Conservation (phyloP, 2,888 invertebrate genomes). For the Lottia scabra region DNA sequence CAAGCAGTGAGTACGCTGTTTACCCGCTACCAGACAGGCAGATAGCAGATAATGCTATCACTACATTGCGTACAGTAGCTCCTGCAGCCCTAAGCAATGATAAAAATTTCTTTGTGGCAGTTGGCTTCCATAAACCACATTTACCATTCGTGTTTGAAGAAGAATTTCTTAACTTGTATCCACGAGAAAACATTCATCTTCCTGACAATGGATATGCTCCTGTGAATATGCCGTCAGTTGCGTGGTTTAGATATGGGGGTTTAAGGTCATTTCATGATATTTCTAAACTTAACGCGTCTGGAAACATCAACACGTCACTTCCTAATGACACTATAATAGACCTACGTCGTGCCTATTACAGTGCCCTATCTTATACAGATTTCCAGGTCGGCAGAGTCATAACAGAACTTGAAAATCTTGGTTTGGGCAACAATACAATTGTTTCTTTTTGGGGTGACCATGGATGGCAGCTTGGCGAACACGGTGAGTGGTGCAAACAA, state of each 20-base stretch:
- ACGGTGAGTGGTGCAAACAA: conserved; percentile 42
- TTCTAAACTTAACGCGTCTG: conserved; percentile 11
- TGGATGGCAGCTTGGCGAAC: conserved; percentile 43
- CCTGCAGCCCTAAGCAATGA: conserved; percentile 13
- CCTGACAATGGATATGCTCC: conserved; percentile 14
- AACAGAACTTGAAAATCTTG: conserved; percentile 30
- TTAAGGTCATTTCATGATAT: conserved; percentile 25
- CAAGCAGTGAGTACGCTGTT: conserved; percentile 14
- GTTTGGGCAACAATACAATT: conserved; percentile 35
- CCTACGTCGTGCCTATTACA: conserved; percentile 42
- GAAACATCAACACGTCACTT: conserved; percentile 26
- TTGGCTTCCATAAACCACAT: conserved; percentile 41
- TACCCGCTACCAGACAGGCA: conserved; percentile 27
- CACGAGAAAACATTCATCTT: conserved; percentile 19
- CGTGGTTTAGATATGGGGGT: conserved; percentile 10
- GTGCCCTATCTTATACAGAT: conserved; percentile 34
- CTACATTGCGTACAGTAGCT: conserved; percentile 24
- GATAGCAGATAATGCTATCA: conserved; percentile 31
- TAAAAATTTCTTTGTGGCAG: conserved; percentile 41
- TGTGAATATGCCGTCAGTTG: conserved; percentile 11
- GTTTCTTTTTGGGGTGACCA: conserved; percentile 43
- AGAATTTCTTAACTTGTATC: conserved; percentile 43
- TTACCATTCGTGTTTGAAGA: conserved; percentile 38
- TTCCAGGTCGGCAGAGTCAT: conserved; percentile 36
- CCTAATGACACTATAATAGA: conserved; percentile 25